phyloP scores from a whole-genome alignment of 2,797 vertebrate genomes.

The Tapirus indicus region DNA sequence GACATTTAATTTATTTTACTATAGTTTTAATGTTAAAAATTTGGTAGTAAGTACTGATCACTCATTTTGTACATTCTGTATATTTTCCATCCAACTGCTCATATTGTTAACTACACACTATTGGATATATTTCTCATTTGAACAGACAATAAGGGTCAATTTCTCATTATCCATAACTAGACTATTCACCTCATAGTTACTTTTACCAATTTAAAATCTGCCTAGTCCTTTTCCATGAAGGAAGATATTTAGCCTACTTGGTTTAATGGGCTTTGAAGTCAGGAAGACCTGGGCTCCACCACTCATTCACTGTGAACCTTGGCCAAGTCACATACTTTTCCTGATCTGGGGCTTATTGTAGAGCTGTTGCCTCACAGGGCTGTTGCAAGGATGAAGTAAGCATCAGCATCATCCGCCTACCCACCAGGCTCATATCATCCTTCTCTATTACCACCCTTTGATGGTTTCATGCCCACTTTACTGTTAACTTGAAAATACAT shows the following conservation, averaged over 20 bases:
- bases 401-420: not conserved
- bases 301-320: not conserved
- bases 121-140: not conserved
- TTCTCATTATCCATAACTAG: not conserved
- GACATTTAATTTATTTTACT: not conserved
- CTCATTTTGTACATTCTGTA: not conserved
- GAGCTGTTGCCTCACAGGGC: not conserved
- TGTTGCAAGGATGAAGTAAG: not conserved
- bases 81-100: not conserved
- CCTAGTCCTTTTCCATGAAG: not conserved
- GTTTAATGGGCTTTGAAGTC: not conserved
- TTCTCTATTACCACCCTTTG: not conserved
- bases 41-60: not conserved
- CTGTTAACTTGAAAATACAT: not conserved
- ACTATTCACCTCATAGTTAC: not conserved
- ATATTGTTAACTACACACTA: not conserved
- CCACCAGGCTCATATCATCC: not conserved
- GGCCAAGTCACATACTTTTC: not conserved
- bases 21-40: slow-evolving; percentile 46
- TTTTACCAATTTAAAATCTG: slow-evolving; percentile 11
- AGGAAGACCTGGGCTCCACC: not conserved
- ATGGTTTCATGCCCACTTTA: not conserved
- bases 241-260: not conserved
- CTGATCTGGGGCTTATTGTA: not conserved
- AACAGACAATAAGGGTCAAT: not conserved